Conservation (phyloP, 1,140 invertebrate genomes). For the Xylocopa sonorina region DNA sequence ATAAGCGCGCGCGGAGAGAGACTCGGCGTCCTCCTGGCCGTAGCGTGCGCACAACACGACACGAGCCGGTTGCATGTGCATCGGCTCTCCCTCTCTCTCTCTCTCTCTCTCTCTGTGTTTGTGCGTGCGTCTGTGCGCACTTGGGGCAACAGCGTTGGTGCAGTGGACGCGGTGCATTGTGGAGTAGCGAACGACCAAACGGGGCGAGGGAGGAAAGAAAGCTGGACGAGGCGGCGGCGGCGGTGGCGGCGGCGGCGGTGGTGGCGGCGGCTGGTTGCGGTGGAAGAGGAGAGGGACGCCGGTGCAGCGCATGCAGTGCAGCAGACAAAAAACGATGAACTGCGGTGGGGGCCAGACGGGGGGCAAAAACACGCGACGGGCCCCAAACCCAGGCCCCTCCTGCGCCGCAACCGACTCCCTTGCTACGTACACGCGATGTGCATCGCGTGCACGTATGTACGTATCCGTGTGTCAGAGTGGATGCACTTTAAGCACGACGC, state of each 20-base stretch:
- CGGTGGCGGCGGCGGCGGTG: background rate
- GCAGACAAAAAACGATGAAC: slow-evolving; percentile 78
- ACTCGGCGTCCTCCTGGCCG: slow-evolving; percentile 48
- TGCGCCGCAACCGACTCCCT: slow-evolving; percentile 49
- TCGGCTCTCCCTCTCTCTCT: slow-evolving; percentile 21
- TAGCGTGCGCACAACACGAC: slow-evolving; percentile 51
- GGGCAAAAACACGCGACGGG: slow-evolving; percentile 78
- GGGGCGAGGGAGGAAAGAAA: slow-evolving; percentile 41
- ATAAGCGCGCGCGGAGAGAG: slow-evolving; percentile 47
- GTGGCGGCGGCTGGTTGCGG: background rate
- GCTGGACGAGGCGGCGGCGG: slow-evolving; percentile 1
- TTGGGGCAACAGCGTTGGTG: slow-evolving; percentile 20
- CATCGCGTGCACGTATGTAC: background rate
- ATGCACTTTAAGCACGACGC: slow-evolving; percentile 54
- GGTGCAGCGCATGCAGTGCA: slow-evolving; percentile 70
- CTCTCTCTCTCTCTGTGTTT: no score
- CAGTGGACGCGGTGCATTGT: slow-evolving; percentile 44
- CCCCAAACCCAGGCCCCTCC: slow-evolving; percentile 70
- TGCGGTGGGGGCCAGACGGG: slow-evolving; percentile 76
- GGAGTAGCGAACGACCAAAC: slow-evolving; percentile 39
- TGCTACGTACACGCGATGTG: slow-evolving; percentile 25
- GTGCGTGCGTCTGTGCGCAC: slow-evolving; percentile 28
- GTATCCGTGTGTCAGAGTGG: slow-evolving; percentile 23
- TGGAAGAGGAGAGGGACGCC: slow-evolving; percentile 21
- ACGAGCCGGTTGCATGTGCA: slow-evolving; percentile 36